These are phyloP conservation scores for Murina feae DNA, from an alignment of 2,113 vertebrate genomes.

Conservation along the genomic window DNA sequence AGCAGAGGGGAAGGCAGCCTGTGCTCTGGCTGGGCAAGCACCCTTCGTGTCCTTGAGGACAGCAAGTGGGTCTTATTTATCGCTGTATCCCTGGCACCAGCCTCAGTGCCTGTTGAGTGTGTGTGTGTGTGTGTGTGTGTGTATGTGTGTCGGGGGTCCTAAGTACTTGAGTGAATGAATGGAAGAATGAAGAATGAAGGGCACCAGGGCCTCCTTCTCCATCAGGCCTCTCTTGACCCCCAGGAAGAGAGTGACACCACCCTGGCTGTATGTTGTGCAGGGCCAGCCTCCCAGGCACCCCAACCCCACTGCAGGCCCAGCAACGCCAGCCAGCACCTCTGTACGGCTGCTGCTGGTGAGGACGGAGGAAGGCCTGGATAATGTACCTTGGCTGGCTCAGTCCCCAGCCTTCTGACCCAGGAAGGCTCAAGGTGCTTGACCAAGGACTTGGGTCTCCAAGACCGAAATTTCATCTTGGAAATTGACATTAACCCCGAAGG, in stretches of 20 bases:
- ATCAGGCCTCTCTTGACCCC: neutral
- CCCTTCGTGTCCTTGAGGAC: neutral
- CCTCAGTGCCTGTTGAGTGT: neutral
- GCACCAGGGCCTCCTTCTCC: neutral
- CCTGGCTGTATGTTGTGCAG: neutral
- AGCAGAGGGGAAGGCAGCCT: neutral
- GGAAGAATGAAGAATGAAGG: neutral
- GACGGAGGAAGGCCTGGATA: neutral
- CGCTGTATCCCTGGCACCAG: neutral
- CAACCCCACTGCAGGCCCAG: too few species aligned
- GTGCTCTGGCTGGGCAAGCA: neutral
- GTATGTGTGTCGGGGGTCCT: neutral
- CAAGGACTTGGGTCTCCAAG: neutral
- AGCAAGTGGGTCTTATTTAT: neutral
- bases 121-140: rapidly evolving
- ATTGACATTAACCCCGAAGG: neutral
- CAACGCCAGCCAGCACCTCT: too few species aligned
- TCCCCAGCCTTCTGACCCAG: neutral
- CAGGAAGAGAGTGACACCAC: neutral
- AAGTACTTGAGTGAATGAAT: neutral
- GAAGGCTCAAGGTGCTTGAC: neutral
- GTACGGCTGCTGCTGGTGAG: neutral
- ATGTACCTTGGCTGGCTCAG: neutral
- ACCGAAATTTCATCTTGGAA: neutral
- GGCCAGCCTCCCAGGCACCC: neutral